Evolutionary conservation across 1,140 invertebrate species (phyloP), one percentile per base, ranked within the genome.

Genomic region (Neomicropteryx cornuta): DNA sequence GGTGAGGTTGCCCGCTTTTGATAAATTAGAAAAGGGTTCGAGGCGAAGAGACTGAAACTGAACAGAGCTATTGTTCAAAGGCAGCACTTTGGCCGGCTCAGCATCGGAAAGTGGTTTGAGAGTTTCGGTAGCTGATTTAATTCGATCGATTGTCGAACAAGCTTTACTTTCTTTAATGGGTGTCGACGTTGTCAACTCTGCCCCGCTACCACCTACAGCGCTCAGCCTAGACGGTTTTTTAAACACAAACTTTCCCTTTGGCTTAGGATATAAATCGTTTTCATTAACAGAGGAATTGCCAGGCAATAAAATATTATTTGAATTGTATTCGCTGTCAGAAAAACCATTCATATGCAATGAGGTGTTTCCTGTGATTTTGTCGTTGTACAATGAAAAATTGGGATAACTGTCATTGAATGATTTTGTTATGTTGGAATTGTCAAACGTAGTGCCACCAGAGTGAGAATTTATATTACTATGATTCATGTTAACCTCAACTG

Each of bases 211-310:
- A 24, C 55, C 47, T 17, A 55, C 47, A n/a, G 40, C 16, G 24
- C 29, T 38, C 13, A 49, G 27, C 34, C 36, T 46, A 19, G 61
- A 62, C 14, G 63, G 59, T 37, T 49, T 56, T 48, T 66, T 66
- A 35, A 64, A 62, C 18, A 65, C 55, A 47, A 66, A 68, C 42
- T 58, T 61, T 8, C 55, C 55, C 49, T 61, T 68, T 14, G 33
- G 27, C 40, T 47, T 47, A 35, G 48, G 52, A 44, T 48, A 54
- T 19, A 20, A 14, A 22, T 43, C 41, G 16, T 46, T 39, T 20
- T 40, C 42, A 41, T 39, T 48, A 18, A 35, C 41, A 13, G 29
- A 32, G 13, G 42, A 41, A 37, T 53, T 50, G 13, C 37, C 39
- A 16, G 52, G 52, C 2, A 56, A 56, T 39, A 49, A 49, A 2